These are phyloP conservation scores for Motacilla tschutschensis DNA, from an alignment of 2,113 vertebrate species.

Conservation along the genomic window DNA sequence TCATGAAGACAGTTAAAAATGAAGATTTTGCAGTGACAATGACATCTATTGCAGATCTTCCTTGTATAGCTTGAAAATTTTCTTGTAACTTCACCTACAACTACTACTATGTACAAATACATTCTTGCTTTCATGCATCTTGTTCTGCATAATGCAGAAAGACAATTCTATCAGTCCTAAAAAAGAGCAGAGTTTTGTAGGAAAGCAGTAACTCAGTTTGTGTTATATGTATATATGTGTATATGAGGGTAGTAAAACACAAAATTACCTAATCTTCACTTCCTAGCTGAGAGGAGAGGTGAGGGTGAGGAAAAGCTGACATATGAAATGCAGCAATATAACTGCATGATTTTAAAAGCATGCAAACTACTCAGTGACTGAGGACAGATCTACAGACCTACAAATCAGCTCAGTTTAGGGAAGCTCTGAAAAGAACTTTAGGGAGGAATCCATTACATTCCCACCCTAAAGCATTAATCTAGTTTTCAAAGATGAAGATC, in stretches of 20 bases:
- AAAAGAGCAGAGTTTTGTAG: background rate
- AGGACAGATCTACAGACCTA: background rate
- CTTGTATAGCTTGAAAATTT: background rate
- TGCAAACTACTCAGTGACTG: background rate
- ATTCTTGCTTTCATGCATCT: background rate
- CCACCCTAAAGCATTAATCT: background rate
- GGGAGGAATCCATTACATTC: background rate
- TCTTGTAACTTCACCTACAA: background rate
- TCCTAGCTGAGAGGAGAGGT: background rate
- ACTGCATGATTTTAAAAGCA: background rate
- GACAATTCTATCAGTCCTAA: background rate
- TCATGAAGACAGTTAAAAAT: background rate
- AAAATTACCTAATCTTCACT: background rate
- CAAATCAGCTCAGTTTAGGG: background rate
- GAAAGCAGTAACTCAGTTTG: background rate
- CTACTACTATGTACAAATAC: background rate
- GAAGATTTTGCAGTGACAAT: background rate
- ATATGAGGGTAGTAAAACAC: background rate
- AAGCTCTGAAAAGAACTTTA: background rate
- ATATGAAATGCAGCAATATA: background rate
- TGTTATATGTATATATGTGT: background rate
- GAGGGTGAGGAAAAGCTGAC: background rate
- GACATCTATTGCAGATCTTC: background rate
- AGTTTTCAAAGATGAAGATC: background rate
- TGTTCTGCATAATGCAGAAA: background rate